Evolutionary conservation across 2,797 vertebrate genomes (phyloP).

Genomic region (Cirrhinus mrigala): DNA sequence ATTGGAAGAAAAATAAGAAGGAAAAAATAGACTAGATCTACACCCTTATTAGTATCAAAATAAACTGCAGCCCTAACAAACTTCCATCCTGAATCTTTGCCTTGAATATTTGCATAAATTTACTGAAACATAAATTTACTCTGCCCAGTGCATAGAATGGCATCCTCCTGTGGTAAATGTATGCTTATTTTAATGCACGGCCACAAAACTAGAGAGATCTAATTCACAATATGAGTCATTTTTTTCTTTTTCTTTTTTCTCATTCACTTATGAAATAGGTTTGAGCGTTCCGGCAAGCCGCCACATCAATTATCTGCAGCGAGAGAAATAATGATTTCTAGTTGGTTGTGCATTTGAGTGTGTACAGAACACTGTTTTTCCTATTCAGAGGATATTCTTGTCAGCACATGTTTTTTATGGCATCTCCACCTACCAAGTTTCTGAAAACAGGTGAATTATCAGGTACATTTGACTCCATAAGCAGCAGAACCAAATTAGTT

Average conservation of each 20-base stretch:
- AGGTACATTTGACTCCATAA: constrained; percentile 26
- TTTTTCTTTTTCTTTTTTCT: background rate
- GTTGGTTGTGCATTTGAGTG: constrained; percentile 29
- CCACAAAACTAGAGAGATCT: constrained; percentile 10
- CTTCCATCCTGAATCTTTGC: background rate
- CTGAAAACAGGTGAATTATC: constrained; percentile 38
- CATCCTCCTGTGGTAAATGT: constrained; percentile 22
- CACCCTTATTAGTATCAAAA: background rate
- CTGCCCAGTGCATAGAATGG: background rate
- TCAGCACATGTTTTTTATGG: constrained; percentile 34
- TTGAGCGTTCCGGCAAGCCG: constrained; percentile 37
- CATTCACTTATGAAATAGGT: constrained; percentile 35
- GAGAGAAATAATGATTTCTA: constrained; percentile 43
- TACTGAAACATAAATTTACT: constrained; percentile 27
- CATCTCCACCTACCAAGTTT: background rate
- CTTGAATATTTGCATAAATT: constrained; percentile 26
- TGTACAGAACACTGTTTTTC: constrained; percentile 12
- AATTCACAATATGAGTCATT: background rate
- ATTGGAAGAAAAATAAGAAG: background rate
- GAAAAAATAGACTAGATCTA: background rate
- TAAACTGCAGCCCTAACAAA: background rate
- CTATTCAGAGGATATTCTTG: constrained; percentile 17
- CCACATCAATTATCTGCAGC: constrained; percentile 44
- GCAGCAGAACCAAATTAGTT: constrained; percentile 27
- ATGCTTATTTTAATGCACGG: background rate